Evolutionary conservation across 1,140 invertebrate genomes (phyloP), one percentile per base, ranked within the genome.

Genomic region (Drosophila ogumai): DNA sequence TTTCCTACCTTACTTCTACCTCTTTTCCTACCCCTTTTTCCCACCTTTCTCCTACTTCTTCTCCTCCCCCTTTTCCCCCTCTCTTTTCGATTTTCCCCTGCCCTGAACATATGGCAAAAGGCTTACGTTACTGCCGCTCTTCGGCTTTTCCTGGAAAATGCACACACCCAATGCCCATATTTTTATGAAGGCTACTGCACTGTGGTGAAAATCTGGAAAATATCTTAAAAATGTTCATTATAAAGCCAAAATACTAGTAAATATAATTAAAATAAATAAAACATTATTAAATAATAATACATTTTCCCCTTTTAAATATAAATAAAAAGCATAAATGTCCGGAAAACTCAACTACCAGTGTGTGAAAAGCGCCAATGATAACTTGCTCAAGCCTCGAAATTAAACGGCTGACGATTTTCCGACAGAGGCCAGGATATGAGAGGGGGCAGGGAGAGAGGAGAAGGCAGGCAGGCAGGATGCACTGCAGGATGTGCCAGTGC

Each of bases 341-440:
- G 32, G 0, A 36, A 12, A 36, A 36, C 10, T 36, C 7, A 2
- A 5, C 2, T 7, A 2, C 13, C 28, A 67, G 44, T 67, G 65
- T 52, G 8, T 5, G 25, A 3, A 43, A 43, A 60, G 13, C 52
- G 12, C 13, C 36, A 9, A 43, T 17, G 28, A 59, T 61, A 43
- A 32, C 19, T 22, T n/a, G 44, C 58, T 36, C 28, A 28, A 17
- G 58, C 12, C 19, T 19, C 28, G 28, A 68, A 68, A 50, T 68
- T 68, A 68, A 68, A 50, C 41, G 46, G 38, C 66, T 50, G 38
- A 19, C 65, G 59, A 64, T 65, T 43, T 65, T 17, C 60, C 15
- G 17, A n/a, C 36, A 38, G 36, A 12, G 19, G 17, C 8, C 15
- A 15, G 19, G 52, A 36, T 6, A 19, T 13, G 17, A 19, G 50